These are phyloP conservation scores for Circaetus gallicus DNA, from an alignment of 2,113 vertebrate species.

Conservation along the genomic window DNA sequence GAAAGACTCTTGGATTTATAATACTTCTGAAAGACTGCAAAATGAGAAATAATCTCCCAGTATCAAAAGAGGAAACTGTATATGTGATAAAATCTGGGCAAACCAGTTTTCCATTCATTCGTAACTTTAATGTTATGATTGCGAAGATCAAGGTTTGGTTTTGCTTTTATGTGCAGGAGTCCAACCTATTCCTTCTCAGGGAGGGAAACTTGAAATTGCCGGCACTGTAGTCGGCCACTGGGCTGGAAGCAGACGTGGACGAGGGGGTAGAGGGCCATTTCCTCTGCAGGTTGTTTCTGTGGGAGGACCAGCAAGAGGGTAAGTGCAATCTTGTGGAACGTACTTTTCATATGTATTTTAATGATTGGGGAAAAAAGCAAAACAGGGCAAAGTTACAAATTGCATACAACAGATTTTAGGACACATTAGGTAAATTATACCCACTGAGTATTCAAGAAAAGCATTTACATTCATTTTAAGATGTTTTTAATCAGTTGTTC, in stretches of 20 bases:
- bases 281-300: slow-evolving; percentile 93
- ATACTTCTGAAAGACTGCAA: not conserved
- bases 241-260: slow-evolving; percentile 87
- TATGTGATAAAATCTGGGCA: not conserved
- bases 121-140: not conserved
- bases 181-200: slow-evolving; percentile 89
- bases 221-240: slow-evolving; percentile 96
- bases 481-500: not conserved
- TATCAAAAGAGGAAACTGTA: not conserved
- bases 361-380: not conserved
- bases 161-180: slow-evolving; percentile 77
- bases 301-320: slow-evolving; percentile 90
- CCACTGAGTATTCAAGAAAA: not conserved
- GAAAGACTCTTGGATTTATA: not conserved
- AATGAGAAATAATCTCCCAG: not conserved
- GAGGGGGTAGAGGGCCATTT: slow-evolving; percentile 86
- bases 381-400: not conserved
- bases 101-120: not conserved
- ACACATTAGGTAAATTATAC: not conserved
- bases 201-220: slow-evolving; percentile 95
- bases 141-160: slow-evolving; percentile 52
- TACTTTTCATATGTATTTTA: not conserved
- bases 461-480: not conserved
- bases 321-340: not conserved
- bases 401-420: not conserved